phyloP scores from a whole-genome alignment of 2,888 invertebrate species.

The Gryllus longicercus region DNA sequence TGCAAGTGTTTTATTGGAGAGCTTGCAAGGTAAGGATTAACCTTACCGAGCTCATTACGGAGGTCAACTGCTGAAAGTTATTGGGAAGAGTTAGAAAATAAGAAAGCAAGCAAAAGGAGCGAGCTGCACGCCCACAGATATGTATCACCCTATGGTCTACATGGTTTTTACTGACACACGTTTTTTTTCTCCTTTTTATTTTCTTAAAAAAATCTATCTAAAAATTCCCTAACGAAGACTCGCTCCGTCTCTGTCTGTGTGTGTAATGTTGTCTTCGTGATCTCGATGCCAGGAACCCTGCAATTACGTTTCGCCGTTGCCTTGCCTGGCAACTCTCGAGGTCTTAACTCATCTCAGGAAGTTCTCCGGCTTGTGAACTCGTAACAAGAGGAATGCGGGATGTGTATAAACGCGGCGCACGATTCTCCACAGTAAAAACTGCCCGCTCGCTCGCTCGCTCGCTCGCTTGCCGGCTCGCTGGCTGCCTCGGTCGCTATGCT shows the following conservation, averaged over 20 bases:
- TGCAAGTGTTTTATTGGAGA: conserved; percentile 8
- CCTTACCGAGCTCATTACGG: not conserved
- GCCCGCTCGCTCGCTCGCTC: not conserved
- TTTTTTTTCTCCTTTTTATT: not conserved
- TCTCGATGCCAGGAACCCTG: not conserved
- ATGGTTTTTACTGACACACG: conserved; percentile 8
- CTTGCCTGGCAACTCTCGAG: conserved; percentile 8
- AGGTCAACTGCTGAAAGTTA: conserved; percentile 3
- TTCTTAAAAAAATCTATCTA: conserved; percentile 1
- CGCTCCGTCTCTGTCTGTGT: conserved; percentile 17
- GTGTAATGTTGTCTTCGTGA: conserved; percentile 17
- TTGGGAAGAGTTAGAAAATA: not conserved
- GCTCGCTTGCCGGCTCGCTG: too few species aligned
- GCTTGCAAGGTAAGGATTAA: conserved; percentile 17
- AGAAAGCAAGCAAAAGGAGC: not conserved
- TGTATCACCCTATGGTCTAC: conserved; percentile 17
- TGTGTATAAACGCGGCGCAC: not conserved
- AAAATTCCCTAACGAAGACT: conserved; percentile 9
- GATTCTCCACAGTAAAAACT: conserved; percentile 17
- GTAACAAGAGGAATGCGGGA: conserved; percentile 17
- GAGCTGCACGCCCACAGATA: not conserved
- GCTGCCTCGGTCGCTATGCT: too few species aligned
- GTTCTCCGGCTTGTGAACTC: conserved; percentile 17
- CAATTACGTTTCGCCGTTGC: not conserved
- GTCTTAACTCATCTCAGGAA: conserved; percentile 17